Evolutionary conservation across 2,797 vertebrate genomes (phyloP).

Genomic region (Trachurus trachurus): DNA sequence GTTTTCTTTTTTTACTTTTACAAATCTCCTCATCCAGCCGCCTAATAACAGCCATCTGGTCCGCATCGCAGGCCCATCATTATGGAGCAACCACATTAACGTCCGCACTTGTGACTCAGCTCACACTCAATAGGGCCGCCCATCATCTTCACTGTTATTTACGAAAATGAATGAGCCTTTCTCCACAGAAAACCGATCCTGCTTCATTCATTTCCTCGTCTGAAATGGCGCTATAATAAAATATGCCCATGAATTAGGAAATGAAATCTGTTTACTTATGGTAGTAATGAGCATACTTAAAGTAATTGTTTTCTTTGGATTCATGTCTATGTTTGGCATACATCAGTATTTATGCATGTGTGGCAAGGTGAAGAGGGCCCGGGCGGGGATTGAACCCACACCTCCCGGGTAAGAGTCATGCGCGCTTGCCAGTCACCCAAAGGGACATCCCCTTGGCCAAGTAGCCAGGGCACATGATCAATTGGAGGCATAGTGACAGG

Average conservation of each 20-base stretch:
- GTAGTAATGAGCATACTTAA: not conserved
- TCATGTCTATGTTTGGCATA: conserved; percentile 46
- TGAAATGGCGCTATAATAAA: conserved; percentile 45
- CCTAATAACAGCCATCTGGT: conserved; percentile 40
- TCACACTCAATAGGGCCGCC: not conserved
- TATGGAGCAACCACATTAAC: conserved; percentile 31
- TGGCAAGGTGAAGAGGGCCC: too few relatives aligned
- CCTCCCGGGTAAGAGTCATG: too few relatives aligned
- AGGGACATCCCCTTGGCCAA: too few relatives aligned
- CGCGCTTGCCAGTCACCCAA: too few relatives aligned
- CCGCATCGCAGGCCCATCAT: conserved; percentile 12
- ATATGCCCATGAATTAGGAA: conserved; percentile 40
- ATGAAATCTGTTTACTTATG: conserved; percentile 44
- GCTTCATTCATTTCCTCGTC: conserved; percentile 43
- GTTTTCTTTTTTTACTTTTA: conserved; percentile 2
- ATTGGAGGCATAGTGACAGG: too few relatives aligned
- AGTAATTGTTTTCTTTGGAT: conserved; percentile 40
- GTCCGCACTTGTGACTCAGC: conserved; percentile 29
- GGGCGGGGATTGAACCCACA: too few relatives aligned
- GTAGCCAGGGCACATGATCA: too few relatives aligned
- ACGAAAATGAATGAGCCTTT: conserved; percentile 11
- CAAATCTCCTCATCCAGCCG: conserved; percentile 5
- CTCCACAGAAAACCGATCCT: not conserved
- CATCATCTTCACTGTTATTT: conserved; percentile 31
- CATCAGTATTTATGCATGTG: conserved; percentile 48